These are phyloP conservation scores for Probosciger aterrimus DNA, from an alignment of 2,113 vertebrate genomes.

Conservation along the genomic window DNA sequence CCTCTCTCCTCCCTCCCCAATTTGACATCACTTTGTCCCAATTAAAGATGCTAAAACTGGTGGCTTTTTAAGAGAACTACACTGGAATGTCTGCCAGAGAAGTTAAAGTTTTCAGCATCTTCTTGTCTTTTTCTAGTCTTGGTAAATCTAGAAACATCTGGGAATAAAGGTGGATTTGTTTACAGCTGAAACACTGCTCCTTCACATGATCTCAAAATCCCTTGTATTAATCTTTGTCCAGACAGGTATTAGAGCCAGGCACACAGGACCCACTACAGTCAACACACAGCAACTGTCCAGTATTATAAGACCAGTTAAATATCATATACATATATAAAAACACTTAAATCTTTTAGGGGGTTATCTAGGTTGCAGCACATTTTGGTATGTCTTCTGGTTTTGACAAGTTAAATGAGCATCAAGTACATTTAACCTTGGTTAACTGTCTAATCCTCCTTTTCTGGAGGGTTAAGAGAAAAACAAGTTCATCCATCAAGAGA, in stretches of 20 bases:
- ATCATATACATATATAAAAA: neutral
- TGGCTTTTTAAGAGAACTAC: neutral
- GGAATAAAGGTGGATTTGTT: neutral
- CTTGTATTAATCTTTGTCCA: neutral
- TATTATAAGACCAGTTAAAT: neutral
- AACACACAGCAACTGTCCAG: neutral
- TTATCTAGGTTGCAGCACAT: neutral
- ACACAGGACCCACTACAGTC: neutral
- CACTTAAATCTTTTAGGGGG: neutral
- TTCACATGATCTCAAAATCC: neutral
- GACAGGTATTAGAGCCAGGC: neutral
- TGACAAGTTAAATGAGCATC: neutral
- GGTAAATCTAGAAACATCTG: neutral
- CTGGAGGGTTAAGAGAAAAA: neutral
- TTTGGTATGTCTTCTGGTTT: neutral
- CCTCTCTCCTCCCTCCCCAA: neutral
- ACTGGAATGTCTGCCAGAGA: neutral
- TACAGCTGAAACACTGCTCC: neutral
- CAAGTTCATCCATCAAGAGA: neutral
- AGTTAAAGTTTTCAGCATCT: neutral
- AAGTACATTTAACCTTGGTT: neutral
- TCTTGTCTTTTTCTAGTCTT: neutral
- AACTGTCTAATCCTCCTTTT: neutral
- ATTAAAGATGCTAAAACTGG: neutral
- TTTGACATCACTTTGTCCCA: neutral